phyloP scores from a whole-genome alignment of 2,797 vertebrate species.

The Argyrosomus regius region DNA sequence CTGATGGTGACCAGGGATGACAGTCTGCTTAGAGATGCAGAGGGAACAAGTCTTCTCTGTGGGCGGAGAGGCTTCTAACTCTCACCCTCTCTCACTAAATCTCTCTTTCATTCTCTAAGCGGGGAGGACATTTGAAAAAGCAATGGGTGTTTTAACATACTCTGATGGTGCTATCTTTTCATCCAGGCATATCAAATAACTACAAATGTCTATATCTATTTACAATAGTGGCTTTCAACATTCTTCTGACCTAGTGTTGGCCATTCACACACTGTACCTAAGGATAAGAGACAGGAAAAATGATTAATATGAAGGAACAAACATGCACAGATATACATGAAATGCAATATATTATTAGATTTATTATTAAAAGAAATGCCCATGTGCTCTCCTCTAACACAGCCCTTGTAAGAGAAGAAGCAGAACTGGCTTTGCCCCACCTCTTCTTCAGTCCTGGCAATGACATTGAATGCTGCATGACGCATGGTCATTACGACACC shows the following conservation, averaged over 20 bases:
- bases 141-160: conserved; percentile 23
- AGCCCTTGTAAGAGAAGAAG: background rate
- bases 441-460: conserved; percentile 11
- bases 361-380: conserved; percentile 5
- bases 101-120: conserved; percentile 36
- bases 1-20: conserved; percentile 79
- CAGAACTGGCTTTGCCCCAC: background rate
- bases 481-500: conserved; percentile 40
- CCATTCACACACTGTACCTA: background rate
- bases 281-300: conserved; percentile 12
- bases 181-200: conserved; percentile 8
- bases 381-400: conserved; percentile 1
- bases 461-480: background rate
- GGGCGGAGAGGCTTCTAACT: conserved; percentile 45
- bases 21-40: conserved; percentile 70
- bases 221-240: background rate
- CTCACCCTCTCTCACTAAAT: conserved; percentile 26
- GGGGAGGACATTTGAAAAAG: conserved; percentile 36
- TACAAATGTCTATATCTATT: background rate
- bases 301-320: background rate
- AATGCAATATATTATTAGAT: conserved; percentile 24
- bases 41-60: conserved; percentile 51
- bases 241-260: background rate
- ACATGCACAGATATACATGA: background rate
- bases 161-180: conserved; percentile 1